Base-by-base conservation (phyloP, 2,797 vertebrate genomes). In the Hemibagrus guttatus region DNA sequence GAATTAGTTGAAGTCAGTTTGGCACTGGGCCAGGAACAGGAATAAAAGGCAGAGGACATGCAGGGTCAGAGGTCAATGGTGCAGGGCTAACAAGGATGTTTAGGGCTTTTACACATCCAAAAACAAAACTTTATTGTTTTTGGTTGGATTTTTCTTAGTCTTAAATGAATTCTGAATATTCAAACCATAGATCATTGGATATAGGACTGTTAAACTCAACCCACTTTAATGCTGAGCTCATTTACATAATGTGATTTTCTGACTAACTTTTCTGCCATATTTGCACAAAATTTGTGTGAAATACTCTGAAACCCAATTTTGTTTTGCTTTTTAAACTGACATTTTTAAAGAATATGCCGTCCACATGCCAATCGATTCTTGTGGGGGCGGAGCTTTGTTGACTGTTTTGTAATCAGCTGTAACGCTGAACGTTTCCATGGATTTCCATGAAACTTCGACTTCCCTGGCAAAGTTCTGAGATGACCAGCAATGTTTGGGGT, bases 1-100 rank as follows among this genome's bases (percentile, higher is more conserved):
- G 92, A 93, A 92, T 96, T 95, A 96, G 94, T 92, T 93, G 91
- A 86, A 88, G 91, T 95, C 94, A 92, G 90, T 93, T 95, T 93
- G 91, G 93, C 88, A 91, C 90, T 87, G 92, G 94, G 95, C 96
- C 93, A 94, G 93, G 89, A 93, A 94, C 91, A 91, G 91, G 95
- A 93, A 94, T 94, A 93, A 95, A 95, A 94, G 94, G 93, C 85
- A 72, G 90, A 93, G 92, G 80, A 64, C 88, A 90, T 87, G 92
- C 90, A 85, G 94, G 95, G 91, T 94, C 89, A 90, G 93, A 91
- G 85, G 87, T 68, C 88, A 76, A 90, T 90, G 1, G 42, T 31
- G 80, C n/a, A 52, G 46, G 46, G 17, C 80, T 52, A 9, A 21
- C 42, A 46, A 28, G 23, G 4, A n/a, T 46, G 42, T 64, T 64